Evolutionary conservation across 2,888 invertebrate genomes (phyloP).

Genomic region (Synergus japonicus): DNA sequence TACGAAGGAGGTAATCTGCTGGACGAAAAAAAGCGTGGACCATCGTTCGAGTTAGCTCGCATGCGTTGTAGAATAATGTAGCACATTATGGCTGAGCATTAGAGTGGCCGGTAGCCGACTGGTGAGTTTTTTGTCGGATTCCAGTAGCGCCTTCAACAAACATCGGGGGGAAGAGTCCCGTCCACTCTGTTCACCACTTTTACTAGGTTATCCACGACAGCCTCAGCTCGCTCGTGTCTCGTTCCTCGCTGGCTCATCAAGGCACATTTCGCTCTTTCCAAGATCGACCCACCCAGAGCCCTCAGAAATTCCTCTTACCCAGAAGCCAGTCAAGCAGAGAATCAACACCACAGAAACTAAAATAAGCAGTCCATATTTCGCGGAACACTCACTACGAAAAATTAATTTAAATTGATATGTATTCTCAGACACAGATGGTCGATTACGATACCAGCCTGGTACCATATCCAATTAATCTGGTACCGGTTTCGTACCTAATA

Average conservation of each 20-base stretch:
- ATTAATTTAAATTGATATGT: background rate
- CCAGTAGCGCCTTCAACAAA: slow-evolving; percentile 76
- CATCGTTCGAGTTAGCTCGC: slow-evolving; percentile 58
- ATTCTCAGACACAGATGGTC: background rate
- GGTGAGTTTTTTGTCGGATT: slow-evolving; percentile 74
- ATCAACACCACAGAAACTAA: slow-evolving; percentile 26
- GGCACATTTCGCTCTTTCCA: slow-evolving; percentile 22
- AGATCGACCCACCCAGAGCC: slow-evolving; percentile 50
- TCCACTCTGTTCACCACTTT: slow-evolving; percentile 64
- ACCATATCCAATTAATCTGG: background rate
- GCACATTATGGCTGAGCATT: slow-evolving; percentile 70
- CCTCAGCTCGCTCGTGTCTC: slow-evolving; percentile 57
- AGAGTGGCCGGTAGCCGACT: slow-evolving; percentile 73
- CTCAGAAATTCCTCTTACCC: slow-evolving; percentile 49
- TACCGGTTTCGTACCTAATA: background rate
- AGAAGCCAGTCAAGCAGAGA: slow-evolving; percentile 41
- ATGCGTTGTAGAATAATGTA: slow-evolving; percentile 68
- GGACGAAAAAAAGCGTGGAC: slow-evolving; percentile 44
- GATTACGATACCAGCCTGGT: background rate
- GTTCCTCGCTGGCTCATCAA: slow-evolving; percentile 61
- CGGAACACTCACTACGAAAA: background rate
- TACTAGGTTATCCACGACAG: slow-evolving; percentile 69
- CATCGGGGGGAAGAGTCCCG: slow-evolving; percentile 63
- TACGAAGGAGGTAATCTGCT: slow-evolving; percentile 34
- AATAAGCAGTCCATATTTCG: slow-evolving; percentile 29